A percentile compares a stretch with the other conserved stretches of the same genome.
Evolutionary conservation across 2,113 vertebrate species (phyloP).

Genomic region (Cavia aperea): DNA sequence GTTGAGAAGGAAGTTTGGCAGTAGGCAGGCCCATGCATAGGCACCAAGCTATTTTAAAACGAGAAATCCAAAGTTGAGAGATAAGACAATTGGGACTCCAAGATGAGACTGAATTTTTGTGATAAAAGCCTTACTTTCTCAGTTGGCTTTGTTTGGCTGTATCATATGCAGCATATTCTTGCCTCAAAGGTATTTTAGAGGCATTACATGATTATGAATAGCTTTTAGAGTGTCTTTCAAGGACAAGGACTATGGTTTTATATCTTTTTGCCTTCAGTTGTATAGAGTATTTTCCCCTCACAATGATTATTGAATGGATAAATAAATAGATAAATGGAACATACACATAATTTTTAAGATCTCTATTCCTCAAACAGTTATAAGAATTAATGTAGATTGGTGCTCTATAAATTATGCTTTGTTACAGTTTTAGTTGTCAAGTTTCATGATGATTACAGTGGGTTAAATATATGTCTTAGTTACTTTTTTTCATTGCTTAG

Average conservation of each 20-base stretch:
- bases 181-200: slow-evolving; percentile 19
- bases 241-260: background rate
- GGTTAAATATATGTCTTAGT: background rate
- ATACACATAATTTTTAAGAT: background rate
- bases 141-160: background rate
- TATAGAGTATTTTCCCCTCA: background rate
- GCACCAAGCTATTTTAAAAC: background rate
- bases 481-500: background rate
- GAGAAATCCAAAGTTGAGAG: background rate
- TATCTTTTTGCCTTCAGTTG: background rate
- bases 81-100: background rate
- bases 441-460: background rate
- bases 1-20: background rate
- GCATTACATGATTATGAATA: background rate
- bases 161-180: background rate
- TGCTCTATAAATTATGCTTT: background rate
- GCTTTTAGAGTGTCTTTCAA: background rate
- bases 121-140: background rate
- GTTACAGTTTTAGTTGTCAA: background rate
- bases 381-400: background rate
- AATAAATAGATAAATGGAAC: background rate
- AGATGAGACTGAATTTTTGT: background rate
- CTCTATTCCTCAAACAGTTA: background rate
- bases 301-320: background rate
- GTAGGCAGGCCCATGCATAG: background rate